These are phyloP conservation scores for Coenonympha glycerion DNA, from an alignment of 2,888 invertebrate species.

Conservation along the genomic window DNA sequence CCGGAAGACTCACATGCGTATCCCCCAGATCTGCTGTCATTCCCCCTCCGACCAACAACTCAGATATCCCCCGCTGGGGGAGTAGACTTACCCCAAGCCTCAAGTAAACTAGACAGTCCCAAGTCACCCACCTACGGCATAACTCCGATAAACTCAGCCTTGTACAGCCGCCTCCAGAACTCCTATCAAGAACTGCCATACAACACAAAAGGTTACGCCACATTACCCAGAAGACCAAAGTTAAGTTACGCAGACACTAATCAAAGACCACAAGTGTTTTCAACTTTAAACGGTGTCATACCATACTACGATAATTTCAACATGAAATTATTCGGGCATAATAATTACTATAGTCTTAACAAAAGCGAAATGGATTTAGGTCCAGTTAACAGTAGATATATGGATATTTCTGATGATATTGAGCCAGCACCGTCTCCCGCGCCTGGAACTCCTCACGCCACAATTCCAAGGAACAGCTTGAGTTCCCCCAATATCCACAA, in stretches of 20 bases:
- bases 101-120: constrained; percentile 44
- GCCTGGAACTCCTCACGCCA: constrained; percentile 68
- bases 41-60: constrained; percentile 74
- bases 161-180: constrained; percentile 74
- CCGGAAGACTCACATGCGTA: constrained; percentile 77
- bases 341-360: constrained; percentile 85
- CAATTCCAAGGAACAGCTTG: constrained; percentile 66
- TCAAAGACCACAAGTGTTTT: constrained; percentile 61
- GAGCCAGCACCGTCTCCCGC: constrained; percentile 71
- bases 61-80: constrained; percentile 72
- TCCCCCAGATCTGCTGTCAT: constrained; percentile 88
- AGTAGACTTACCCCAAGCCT: constrained; percentile 31
- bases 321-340: constrained; percentile 87
- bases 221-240: constrained; percentile 87
- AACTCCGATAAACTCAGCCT: constrained; percentile 43
- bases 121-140: constrained; percentile 62
- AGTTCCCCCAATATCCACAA: constrained; percentile 73
- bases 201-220: constrained; percentile 86
- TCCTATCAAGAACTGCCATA: constrained; percentile 76
- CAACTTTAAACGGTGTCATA: constrained; percentile 66
- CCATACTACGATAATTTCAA: constrained; percentile 87
- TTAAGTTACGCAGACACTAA: constrained; percentile 77
- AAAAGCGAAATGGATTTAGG: constrained; percentile 78
- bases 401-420: constrained; percentile 65
- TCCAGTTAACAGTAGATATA: constrained; percentile 69